phyloP scores from a whole-genome alignment of 2,888 invertebrate species.

The Mesochorus sp. region DNA sequence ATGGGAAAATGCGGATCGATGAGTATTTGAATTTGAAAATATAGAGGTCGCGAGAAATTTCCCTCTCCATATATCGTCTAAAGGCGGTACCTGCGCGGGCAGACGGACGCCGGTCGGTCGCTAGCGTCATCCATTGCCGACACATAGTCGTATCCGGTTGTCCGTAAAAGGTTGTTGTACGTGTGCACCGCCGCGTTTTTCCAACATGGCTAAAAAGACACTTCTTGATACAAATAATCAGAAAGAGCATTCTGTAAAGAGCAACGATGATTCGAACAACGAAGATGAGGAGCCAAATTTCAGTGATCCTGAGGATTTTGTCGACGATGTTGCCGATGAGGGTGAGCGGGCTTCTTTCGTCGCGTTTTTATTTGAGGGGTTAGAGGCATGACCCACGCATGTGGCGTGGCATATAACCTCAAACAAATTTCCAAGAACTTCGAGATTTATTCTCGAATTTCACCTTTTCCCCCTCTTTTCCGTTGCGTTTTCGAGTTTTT shows the following conservation, averaged over 20 bases:
- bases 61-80: too few relatives aligned
- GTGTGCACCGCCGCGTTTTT: too few relatives aligned
- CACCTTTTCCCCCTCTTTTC: not conserved
- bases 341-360: conserved; percentile 85
- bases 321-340: conserved; percentile 95
- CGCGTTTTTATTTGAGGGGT: conserved; percentile 45
- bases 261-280: conserved; percentile 88
- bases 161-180: too few relatives aligned
- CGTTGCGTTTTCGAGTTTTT: too few relatives aligned
- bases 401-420: conserved; percentile 67
- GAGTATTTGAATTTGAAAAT: too few relatives aligned
- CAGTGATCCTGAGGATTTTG: conserved; percentile 96
- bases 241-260: conserved; percentile 80
- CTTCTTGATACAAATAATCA: conserved; percentile 79
- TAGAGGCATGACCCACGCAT: conserved; percentile 67
- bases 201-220: conserved; percentile 81
- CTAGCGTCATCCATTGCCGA: too few relatives aligned
- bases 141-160: too few relatives aligned
- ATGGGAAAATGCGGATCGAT: too few relatives aligned
- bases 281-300: conserved; percentile 96
- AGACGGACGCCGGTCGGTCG: too few relatives aligned
- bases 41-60: too few relatives aligned
- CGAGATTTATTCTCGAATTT: not conserved
- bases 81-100: too few relatives aligned
- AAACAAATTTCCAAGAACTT: not conserved